A percentile compares a stretch with the other conserved stretches of the same genome.
Conservation (phyloP, 2,888 invertebrate species). For the Chrysolina oricalcia region DNA sequence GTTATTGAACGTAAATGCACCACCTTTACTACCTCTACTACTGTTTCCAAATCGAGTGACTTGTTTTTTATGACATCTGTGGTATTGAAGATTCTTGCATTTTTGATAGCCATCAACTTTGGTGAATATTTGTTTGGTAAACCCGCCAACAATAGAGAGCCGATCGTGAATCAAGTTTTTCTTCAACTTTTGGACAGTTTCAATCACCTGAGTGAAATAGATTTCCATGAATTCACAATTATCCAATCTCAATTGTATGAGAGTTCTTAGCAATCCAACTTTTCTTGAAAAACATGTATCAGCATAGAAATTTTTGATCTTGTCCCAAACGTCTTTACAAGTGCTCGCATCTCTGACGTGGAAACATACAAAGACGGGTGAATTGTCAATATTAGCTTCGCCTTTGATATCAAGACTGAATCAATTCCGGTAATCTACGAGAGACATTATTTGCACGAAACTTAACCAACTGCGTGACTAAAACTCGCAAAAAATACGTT, state of each 20-base stretch:
- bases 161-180: constrained; percentile 49
- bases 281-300: constrained; percentile 42
- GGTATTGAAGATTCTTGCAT: constrained; percentile 55
- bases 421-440: constrained; percentile 7
- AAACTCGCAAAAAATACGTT: constrained; percentile 10
- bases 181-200: constrained; percentile 45
- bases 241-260: too few species aligned
- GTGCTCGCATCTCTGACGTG: constrained; percentile 35
- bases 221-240: too few species aligned
- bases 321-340: too few species aligned
- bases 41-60: too few species aligned
- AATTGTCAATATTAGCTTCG: constrained; percentile 7
- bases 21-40: constrained; percentile 1
- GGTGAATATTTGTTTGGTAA: constrained; percentile 53
- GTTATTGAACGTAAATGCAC: constrained; percentile 18
- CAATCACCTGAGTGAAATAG: too few species aligned
- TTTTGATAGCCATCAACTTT: constrained; percentile 59
- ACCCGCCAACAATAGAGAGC: constrained; percentile 58
- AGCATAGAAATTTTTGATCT: constrained; percentile 53
- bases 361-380: not conserved
- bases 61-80: constrained; percentile 59
- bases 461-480: constrained; percentile 16
- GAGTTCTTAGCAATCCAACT: constrained; percentile 46
- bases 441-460: constrained; percentile 18
- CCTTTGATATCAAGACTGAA: not conserved